Evolutionary conservation across 2,797 vertebrate species (phyloP), one percentile per base, ranked within the genome.

Genomic region (Catharus ustulatus): DNA sequence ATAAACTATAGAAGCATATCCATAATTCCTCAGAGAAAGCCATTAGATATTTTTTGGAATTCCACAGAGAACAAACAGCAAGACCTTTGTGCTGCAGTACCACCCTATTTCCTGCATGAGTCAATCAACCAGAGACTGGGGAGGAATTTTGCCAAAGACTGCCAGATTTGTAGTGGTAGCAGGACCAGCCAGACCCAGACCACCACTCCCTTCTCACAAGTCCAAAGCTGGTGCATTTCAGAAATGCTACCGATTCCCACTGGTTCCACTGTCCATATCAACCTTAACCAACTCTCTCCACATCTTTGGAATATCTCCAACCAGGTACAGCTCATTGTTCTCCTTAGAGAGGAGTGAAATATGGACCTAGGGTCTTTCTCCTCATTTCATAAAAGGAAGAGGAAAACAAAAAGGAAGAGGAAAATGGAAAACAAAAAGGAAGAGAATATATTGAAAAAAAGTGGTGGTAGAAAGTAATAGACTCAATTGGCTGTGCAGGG

Each of bases 71-170:
- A 59, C 21, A 29, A 77, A 62, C 15, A 34, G 24, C 8, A 57
- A 48, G 22, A 54, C 36, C 46, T 63, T 18, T 5, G 63, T 22
- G 36, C 26, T 32, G 46, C 43, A 57, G 30, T 27, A 17, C 13
- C 38, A 61, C 10, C 59, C 23, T 29, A 22, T 19, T 40, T 84
- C 40, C 51, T n/a, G 15, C 42, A 40, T 4, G 4, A 48, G 43
- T 62, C 63, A 61, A 30, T 5, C 0, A 2, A 11, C 4, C 32
- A 78, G 43, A 66, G n/a, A 20, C 0, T 29, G 15, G 27, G 18
- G 10, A 81, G 40, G 20, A 87, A 59, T 34, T 61, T 32, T 64
- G 38, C 24, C 38, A 23, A 51, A 64, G 43, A 30, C 1, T 64
- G 52, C 9, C 58, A 72, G 34, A 61, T 27, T 45, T 21, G 14